Percentiles rank a stretch among this genome's conserved stretches.
These are phyloP conservation scores for Catharus minimus DNA, from an alignment of 2,113 vertebrate genomes.

Conservation along the genomic window DNA sequence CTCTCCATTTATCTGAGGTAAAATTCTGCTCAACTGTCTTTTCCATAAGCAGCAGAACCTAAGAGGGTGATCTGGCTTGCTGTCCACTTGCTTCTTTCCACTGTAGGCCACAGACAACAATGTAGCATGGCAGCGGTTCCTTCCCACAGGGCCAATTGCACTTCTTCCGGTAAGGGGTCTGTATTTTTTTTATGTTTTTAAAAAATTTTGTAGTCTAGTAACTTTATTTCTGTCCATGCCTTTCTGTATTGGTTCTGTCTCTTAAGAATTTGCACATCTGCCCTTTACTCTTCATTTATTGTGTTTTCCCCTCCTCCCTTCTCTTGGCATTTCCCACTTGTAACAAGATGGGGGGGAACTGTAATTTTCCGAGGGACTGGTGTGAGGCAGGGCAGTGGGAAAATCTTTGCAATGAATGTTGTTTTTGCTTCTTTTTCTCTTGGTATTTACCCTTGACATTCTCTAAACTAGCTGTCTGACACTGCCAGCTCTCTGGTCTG, in stretches of 20 bases:
- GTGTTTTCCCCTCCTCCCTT: not conserved
- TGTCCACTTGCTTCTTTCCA: not conserved
- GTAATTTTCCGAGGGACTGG: not conserved
- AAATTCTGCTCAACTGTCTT: not conserved
- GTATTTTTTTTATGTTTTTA: not conserved
- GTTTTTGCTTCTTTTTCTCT: not conserved
- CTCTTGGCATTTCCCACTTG: not conserved
- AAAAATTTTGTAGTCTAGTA: not conserved
- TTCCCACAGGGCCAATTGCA: constrained; percentile 93
- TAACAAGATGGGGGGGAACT: not conserved
- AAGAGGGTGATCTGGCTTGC: not conserved
- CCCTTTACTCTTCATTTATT: not conserved
- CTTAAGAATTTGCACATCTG: not conserved
- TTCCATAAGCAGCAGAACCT: not conserved
- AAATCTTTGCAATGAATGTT: not conserved
- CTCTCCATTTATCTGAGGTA: constrained; percentile 92
- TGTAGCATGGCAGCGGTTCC: constrained; percentile 97
- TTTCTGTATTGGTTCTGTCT: not conserved
- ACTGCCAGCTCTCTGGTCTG: constrained; percentile 93
- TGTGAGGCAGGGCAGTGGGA: not conserved
- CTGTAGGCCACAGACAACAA: constrained; percentile 92
- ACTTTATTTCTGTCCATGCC: not conserved
- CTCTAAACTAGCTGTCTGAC: constrained; percentile 85
- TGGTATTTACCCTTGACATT: not conserved
- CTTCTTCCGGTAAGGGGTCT: constrained; percentile 87